Evolutionary conservation across 2,888 invertebrate species (phyloP), one percentile per base, ranked within the genome.

Genomic region (Ashinkailepas kermadecensis): DNA sequence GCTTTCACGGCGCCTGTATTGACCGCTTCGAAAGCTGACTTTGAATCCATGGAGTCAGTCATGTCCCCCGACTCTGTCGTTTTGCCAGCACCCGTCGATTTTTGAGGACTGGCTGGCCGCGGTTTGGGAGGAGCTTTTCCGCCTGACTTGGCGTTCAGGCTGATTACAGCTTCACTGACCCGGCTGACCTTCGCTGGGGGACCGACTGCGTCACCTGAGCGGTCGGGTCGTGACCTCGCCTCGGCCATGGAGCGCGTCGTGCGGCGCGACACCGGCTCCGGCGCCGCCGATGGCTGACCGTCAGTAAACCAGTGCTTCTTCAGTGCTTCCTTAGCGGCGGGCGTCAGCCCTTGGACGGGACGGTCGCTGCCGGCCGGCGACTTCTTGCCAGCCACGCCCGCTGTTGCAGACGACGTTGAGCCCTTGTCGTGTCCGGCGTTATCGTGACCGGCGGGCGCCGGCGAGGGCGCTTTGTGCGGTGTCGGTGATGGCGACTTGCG

Each of bases 241-340:
- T 39, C 70, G 7, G 70, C 25, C 70, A n/a, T 39, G 39, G 39
- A 54, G 12, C 70, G 15, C 13, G 70, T 54, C 15, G 11, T 3
- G 70, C 12, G 54, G 39, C 70, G 15, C 39, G 70, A 15, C 15
- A 12, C 70, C 70, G 70, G 9, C 70, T 25, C 39, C 39, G 70
- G 70, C 70, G 25, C 39, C 25, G 39, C 39, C 70, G n/a, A 0
- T 54, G 39, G 70, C 39, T 70, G 25, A 2, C 70, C 70, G 8
- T 70, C 70, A 4, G 70, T 70, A 18, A 70, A 70, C 70, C 70
- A 70, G 15, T 70, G 70, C 70, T 70, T 70, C 70, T 70, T 70
- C 39, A 70, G 70, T 54, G 70, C 70, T 54, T 70, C 70, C 70
- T 70, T 70, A 13, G 18, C 39, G 15, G 25, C 70, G 7, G 70